Base-by-base conservation (phyloP, 2,797 vertebrate species). In the Microhierax caerulescens region DNA sequence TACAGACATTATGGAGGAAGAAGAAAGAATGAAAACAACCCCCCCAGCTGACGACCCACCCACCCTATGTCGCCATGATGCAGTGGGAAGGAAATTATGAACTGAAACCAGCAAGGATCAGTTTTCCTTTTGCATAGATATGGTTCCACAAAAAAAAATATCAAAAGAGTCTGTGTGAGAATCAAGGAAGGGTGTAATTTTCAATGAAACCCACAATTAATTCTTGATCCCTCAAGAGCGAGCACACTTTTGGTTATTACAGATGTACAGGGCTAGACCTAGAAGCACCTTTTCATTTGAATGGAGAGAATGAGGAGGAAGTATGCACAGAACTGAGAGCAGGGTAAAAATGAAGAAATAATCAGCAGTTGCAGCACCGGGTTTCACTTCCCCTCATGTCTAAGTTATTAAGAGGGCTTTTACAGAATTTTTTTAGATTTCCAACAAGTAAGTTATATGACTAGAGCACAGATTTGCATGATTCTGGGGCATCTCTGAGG, bases 321-420 rank as follows among this genome's bases (percentile, higher is more conserved):
- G 65, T 2, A 9, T 15, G 21, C 43, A 59, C 53, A 48, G 79
- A 96, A 96, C 85, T 70, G 86, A 95, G 82, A 95, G 43, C 69
- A 82, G 50, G 27, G 61, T 51, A 36, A 75, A 94, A 86, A 79
- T 68, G 74, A 91, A 96, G 94, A 94, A 94, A 92, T 56, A 69
- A 88, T 50, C 67, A 83, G 56, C 93, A 95, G 88, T 95, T 90
- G 64, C 7, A 87, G 50, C 77, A 28, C 2, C 28, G 28, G 30
- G 84, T 95, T 97, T 95, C 86, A 68, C 80, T 97, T 96, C 94
- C 90, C 74, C 85, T 78, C 37, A 51, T 4, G 4, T 34, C 10
- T 41, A 59, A 60, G 4, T 7, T 43, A 57, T 22, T 60, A 70
- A 21, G 43, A 82, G 22, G 80, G 67, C 56, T 89, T 86, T 7